Evolutionary conservation across 2,888 invertebrate species (phyloP), one percentile per base, ranked within the genome.

Genomic region (Diaprepes abbreviatus): DNA sequence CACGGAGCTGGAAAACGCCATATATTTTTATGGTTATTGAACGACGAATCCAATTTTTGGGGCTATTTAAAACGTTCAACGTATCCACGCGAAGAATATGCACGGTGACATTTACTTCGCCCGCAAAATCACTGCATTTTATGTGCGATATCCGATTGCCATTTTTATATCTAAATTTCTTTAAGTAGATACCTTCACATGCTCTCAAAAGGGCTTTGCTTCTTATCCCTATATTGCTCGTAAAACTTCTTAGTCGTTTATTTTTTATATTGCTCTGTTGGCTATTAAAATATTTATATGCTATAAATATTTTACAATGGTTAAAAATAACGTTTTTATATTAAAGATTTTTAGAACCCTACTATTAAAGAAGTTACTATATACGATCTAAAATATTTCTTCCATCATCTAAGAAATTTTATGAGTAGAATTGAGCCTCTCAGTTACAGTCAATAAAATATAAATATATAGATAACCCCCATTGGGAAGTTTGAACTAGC

Each of bases 21-120:
- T 84, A 83, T 83, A 83, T 81, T 84, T 84, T 83, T 84, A 83
- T 83, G 83, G 84, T 83, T 83, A 84, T 84, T 83, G 84, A 83
- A 83, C 82, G 81, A 81, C 82, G 79, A 83, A 84, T 84, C 84
- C 84, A 83, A 84, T 84, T 84, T 83, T 83, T 83, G 83, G 82
- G 82, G 82, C 83, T 83, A 83, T 83, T 84, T 83, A 83, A 83
- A 82, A 82, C 79, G 81, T 82, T 81, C 79, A 72, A 73, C 48
- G 33, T 75, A 73, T 77, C 76, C 76, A 74, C 75, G 76, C 74
- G 77, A 72, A 79, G 78, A 83, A 83, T 83, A 83, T 83, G 82
- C 80, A 82, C 75, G 79, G 78, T 79, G 83, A 81, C 82, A 77
- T 83, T 83, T 83, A 83, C 79, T 79, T 76, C 77, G 10, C 55